These are phyloP conservation scores for Thaumetopoea pityocampa DNA, from an alignment of 1,140 invertebrate genomes.

Conservation along the genomic window DNA sequence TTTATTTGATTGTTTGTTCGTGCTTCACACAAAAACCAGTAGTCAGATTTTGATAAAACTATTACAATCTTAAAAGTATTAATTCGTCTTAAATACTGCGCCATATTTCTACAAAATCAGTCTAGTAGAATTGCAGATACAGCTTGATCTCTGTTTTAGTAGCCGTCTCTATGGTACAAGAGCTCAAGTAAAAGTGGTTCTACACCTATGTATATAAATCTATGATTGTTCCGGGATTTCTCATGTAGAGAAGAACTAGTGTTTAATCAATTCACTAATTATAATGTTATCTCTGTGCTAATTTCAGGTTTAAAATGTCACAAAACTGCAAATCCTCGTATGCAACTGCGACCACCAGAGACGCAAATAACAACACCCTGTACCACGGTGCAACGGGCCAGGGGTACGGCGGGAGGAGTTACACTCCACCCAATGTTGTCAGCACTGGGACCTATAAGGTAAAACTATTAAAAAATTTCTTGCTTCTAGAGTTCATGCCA, in stretches of 20 bases:
- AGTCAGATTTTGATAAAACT: no score
- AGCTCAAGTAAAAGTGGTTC: no score
- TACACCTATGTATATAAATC: slow-evolving; percentile 4
- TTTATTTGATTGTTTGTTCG: no score
- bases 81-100: no score
- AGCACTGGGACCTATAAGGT: slow-evolving; percentile 55
- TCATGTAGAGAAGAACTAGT: neutral
- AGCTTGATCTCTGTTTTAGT: no score
- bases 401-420: slow-evolving; percentile 41
- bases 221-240: neutral
- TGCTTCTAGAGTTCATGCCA: no score
- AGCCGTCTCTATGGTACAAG: no score
- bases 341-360: slow-evolving; percentile 47
- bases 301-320: slow-evolving; percentile 46
- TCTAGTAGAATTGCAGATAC: no score
- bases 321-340: slow-evolving; percentile 63
- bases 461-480: no score
- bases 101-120: no score
- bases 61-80: no score
- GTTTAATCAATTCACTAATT: neutral
- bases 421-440: slow-evolving; percentile 37
- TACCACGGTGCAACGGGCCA: slow-evolving; percentile 42
- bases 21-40: no score
- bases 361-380: slow-evolving; percentile 64
- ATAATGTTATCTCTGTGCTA: neutral